These are phyloP conservation scores for Caenorhabditis becei DNA, from an alignment of 2,888 invertebrate species.

Conservation along the genomic window DNA sequence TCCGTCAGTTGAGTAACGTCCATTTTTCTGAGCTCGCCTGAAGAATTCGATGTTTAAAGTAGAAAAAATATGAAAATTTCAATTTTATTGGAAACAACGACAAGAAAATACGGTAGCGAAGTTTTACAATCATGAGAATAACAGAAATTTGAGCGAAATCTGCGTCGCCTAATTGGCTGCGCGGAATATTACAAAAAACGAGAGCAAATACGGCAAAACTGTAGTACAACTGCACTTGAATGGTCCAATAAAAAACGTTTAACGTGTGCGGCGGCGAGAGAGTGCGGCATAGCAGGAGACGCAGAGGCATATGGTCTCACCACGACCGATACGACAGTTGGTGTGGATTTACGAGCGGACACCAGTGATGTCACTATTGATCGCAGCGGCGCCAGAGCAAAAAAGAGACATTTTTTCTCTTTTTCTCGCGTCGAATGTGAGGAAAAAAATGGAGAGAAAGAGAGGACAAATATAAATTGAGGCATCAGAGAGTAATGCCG, in stretches of 20 bases:
- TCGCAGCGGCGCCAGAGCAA: slow-evolving; percentile 3
- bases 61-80: background rate
- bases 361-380: background rate
- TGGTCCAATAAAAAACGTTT: background rate
- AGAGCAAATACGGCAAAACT: background rate
- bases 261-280: slow-evolving; percentile 11
- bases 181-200: background rate
- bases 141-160: too few species aligned
- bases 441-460: background rate
- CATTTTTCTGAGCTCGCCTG: slow-evolving; percentile 35
- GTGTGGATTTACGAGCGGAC: slow-evolving; percentile 41
- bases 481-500: slow-evolving; percentile 7
- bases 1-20: slow-evolving; percentile 44
- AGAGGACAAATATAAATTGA: slow-evolving; percentile 13
- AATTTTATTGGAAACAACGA: background rate
- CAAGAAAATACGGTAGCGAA: too few species aligned
- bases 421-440: background rate
- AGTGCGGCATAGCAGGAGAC: slow-evolving; percentile 16
- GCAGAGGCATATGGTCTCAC: slow-evolving; percentile 35
- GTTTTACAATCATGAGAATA: too few species aligned
- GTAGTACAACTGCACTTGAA: background rate
- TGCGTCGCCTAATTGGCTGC: background rate
- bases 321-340: slow-evolving; percentile 1
- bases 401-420: background rate
- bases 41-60: too few species aligned